These are phyloP conservation scores for Bruchidius siliquastri DNA, from an alignment of 2,888 invertebrate genomes.

Conservation along the genomic window DNA sequence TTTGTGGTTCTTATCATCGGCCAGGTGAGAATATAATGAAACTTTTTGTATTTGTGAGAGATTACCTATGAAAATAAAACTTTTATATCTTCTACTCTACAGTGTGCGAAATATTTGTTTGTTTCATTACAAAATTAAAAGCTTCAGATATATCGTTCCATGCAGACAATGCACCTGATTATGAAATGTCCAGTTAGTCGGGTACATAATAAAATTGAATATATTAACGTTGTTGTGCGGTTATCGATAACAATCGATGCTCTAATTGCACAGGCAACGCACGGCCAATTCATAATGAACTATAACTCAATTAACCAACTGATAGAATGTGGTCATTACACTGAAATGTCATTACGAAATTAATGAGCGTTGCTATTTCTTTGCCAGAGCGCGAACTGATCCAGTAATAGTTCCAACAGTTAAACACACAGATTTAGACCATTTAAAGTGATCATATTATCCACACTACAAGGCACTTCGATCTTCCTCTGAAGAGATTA, in stretches of 20 bases:
- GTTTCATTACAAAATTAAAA: neutral
- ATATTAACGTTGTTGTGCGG: neutral
- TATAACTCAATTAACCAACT: neutral
- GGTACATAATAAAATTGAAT: neutral
- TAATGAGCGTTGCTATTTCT: neutral
- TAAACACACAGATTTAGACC: too few species aligned
- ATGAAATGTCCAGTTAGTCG: neutral
- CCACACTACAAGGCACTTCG: too few species aligned
- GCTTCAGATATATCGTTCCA: neutral
- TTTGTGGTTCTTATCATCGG: too few species aligned
- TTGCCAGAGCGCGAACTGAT: neutral
- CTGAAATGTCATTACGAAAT: neutral
- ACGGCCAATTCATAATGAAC: neutral
- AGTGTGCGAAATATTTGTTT: neutral
- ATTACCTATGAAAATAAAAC: too few species aligned
- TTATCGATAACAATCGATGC: neutral
- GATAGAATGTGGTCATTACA: neutral
- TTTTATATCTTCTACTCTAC: too few species aligned
- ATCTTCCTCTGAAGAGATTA: too few species aligned
- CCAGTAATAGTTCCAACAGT: neutral
- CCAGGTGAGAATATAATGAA: too few species aligned
- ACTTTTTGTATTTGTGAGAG: too few species aligned
- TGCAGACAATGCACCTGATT: neutral
- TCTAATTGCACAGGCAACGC: neutral
- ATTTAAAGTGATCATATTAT: too few species aligned